A percentile compares a stretch with the other conserved stretches of the same genome.
Conservation (phyloP, 2,113 vertebrate genomes). For the Thomomys bottae region DNA sequence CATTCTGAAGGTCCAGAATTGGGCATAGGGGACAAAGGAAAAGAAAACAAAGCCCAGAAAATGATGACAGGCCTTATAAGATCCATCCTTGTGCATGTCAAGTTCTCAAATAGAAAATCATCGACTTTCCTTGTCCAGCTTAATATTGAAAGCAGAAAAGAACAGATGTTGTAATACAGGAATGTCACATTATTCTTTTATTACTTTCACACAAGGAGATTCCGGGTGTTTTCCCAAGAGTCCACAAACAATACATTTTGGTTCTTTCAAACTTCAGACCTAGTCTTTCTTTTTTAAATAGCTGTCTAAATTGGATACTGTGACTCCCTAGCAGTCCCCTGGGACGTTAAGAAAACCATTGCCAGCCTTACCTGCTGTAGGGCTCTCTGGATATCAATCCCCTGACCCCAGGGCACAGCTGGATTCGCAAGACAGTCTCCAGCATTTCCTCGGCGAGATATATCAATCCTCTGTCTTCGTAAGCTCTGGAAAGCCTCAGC, state of each 20-base stretch:
- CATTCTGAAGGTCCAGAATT: background rate
- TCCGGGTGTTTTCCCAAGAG: background rate
- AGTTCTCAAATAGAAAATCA: background rate
- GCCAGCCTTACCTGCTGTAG: slow-evolving; percentile 92
- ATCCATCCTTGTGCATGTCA: background rate
- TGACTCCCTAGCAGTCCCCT: background rate
- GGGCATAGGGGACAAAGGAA: background rate
- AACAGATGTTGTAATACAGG: background rate
- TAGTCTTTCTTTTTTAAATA: background rate
- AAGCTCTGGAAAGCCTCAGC: slow-evolving; percentile 97
- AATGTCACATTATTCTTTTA: background rate
- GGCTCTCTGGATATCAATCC: slow-evolving; percentile 98
- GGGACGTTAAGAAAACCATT: background rate
- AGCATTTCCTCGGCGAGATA: slow-evolving; percentile 96
- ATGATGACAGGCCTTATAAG: background rate
- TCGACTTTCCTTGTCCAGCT: background rate
- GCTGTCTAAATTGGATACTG: background rate
- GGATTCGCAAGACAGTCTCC: slow-evolving; percentile 99
- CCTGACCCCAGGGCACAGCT: slow-evolving; percentile 98
- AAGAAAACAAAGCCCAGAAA: background rate
- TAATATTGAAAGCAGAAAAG: background rate
- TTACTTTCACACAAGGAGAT: no score
- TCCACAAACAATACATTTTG: background rate
- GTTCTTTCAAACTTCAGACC: background rate
- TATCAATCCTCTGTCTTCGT: slow-evolving; percentile 96